Evolutionary conservation across 2,797 vertebrate species (phyloP).

Genomic region (Molossus alvarezi): DNA sequence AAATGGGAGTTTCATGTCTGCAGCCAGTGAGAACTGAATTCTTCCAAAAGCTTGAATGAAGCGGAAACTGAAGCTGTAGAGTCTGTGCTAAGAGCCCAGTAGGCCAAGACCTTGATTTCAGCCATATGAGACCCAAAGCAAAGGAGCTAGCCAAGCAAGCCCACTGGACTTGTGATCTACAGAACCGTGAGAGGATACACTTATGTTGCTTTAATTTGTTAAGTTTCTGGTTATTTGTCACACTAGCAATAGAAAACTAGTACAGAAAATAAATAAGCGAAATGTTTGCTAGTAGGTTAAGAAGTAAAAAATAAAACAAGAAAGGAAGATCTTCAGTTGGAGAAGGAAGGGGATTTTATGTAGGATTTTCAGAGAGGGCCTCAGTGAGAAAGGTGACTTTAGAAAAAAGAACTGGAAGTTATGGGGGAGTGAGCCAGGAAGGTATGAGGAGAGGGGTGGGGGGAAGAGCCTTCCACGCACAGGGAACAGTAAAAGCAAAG

Average conservation of each 20-base stretch:
- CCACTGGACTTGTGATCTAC: background rate
- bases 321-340: background rate
- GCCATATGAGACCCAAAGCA: background rate
- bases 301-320: background rate
- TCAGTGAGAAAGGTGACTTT: conserved; percentile 8
- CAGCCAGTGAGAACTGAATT: background rate
- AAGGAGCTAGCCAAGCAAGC: background rate
- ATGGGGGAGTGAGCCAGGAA: background rate
- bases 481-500: background rate
- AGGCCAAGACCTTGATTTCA: background rate
- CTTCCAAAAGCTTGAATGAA: background rate
- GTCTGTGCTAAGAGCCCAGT: background rate
- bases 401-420: background rate
- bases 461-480: background rate
- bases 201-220: background rate
- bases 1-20: background rate
- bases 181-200: background rate
- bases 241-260: background rate
- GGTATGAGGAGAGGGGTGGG: background rate
- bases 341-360: background rate
- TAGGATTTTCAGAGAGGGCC: background rate
- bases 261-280: background rate
- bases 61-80: background rate
- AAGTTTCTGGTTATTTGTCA: background rate
- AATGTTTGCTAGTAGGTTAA: background rate